Evolutionary conservation across 2,888 invertebrate genomes (phyloP).

Genomic region (Anarsia innoxiella): DNA sequence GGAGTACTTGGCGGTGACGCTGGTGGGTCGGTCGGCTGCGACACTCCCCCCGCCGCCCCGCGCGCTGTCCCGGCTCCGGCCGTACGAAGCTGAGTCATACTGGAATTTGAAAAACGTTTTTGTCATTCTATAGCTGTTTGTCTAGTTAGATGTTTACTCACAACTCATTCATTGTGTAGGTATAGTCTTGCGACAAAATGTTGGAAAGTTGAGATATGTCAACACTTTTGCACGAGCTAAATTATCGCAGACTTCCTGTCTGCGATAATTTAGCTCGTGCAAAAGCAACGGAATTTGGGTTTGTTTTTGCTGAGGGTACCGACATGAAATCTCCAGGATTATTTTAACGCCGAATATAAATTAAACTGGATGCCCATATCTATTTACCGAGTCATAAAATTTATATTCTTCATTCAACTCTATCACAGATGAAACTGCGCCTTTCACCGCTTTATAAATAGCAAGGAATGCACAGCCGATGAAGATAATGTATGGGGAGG

Average conservation of each 20-base stretch:
- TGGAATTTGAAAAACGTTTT: slow-evolving; percentile 30
- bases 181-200: slow-evolving; percentile 1
- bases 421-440: slow-evolving; percentile 43
- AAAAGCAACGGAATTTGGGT: too few relatives aligned
- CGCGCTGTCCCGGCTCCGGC: slow-evolving; percentile 47
- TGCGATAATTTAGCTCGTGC: too few relatives aligned
- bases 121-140: too few relatives aligned
- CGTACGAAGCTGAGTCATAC: slow-evolving; percentile 60
- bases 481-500: slow-evolving; percentile 35
- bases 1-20: slow-evolving; percentile 64
- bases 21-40: slow-evolving; percentile 49
- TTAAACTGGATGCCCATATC: slow-evolving; percentile 6
- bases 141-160: too few relatives aligned
- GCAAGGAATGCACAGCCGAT: slow-evolving; percentile 44
- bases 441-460: slow-evolving; percentile 59
- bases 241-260: too few relatives aligned
- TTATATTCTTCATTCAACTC: slow-evolving; percentile 49
- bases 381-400: slow-evolving; percentile 19
- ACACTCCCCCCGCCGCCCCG: slow-evolving; percentile 35
- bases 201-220: too few relatives aligned
- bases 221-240: too few relatives aligned
- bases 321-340: too few relatives aligned
- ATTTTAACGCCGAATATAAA: too few relatives aligned
- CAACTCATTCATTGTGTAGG: too few relatives aligned
- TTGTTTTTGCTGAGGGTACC: too few relatives aligned